Base-by-base conservation (phyloP, 2,113 vertebrate species). In the Varanus komodoensis region DNA sequence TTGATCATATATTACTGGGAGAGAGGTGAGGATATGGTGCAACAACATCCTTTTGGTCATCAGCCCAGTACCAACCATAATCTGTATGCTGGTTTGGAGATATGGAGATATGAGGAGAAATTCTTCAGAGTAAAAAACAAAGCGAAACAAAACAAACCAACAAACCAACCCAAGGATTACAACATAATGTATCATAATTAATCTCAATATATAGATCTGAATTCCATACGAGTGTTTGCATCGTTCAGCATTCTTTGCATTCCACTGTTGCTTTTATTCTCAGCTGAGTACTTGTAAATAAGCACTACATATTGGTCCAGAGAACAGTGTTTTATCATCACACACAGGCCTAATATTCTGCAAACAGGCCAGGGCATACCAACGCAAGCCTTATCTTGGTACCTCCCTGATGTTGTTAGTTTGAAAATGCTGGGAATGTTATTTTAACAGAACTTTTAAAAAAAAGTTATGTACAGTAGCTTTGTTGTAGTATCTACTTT, bases 391-490 rank as follows among this genome's bases (percentile, higher is more conserved):
- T 85, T 86, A 85, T 74, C 82, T 73, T 78, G 67, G 90, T 67
- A 73, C 68, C 77, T 88, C 67, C 68, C 52, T 79, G 52, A 64
- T 64, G 67, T 48, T 38, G 21, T 67, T 88, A 27, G 82, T 85
- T 73, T 85, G 77, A 85, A 89, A 81, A 88, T 67, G 64, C 87
- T 89, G 75, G 52, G 90, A 91, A 89, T 91, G 87, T 91, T 91
- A 88, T 91, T 88, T 88, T 88, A 81, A 73, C 8, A 73, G 38
- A 21, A 21, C 84, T 23, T 48, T 78, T n/a, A n/a, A 4, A 84
- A 68, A 32, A 12, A 57, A 54, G 73, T 88, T 84, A 73, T 71
- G 74, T 79, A 85, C 87, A 85, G 74, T 52, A 80, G 82, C 82
- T 88, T 50, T 91, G 52, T 85, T 89, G 79, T 34, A 71, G 19